Conservation (phyloP, 2,113 vertebrate genomes). For the Mirounga angustirostris region DNA sequence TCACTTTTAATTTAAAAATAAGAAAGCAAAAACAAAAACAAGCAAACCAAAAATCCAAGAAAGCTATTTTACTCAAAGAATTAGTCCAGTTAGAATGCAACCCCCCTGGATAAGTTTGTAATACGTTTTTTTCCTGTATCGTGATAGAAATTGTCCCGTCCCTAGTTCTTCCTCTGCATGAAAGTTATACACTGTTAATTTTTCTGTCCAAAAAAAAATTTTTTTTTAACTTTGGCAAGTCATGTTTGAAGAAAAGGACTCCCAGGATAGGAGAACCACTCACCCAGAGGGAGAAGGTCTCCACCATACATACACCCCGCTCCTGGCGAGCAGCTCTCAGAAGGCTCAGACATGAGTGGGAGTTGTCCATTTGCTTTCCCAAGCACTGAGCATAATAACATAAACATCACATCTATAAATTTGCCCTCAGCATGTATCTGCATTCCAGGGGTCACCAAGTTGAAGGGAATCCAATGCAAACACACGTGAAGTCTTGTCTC, state of each 20-base stretch:
- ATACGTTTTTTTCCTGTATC: neutral
- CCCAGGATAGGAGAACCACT: neutral
- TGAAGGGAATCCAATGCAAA: neutral
- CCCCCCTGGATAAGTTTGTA: neutral
- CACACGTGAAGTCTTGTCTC: neutral
- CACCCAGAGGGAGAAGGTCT: neutral
- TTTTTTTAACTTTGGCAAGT: neutral
- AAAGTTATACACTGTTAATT: neutral
- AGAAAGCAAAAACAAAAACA: neutral
- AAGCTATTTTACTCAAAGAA: conserved; percentile 3
- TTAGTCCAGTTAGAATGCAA: neutral
- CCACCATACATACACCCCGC: neutral
- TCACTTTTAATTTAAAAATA: neutral
- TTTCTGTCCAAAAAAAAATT: neutral
- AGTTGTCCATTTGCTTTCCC: neutral
- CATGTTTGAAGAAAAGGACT: neutral
- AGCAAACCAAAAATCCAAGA: neutral
- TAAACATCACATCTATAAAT: neutral
- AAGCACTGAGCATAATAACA: neutral
- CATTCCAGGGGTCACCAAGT: neutral
- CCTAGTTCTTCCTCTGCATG: neutral
- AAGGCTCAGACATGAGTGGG: neutral
- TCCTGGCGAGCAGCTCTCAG: neutral
- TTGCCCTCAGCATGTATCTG: neutral
- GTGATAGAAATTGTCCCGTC: neutral